Conservation (phyloP, 2,113 vertebrate species). For the sheep (Ovis aries) region ARS-UI_Ramb_v3.0 NC_056055.1:207406001-207406500, state of each 20-base stretch:
- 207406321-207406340: background rate
- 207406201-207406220: background rate
- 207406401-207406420: background rate
- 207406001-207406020: slow-evolving; percentile 25
- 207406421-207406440: background rate
- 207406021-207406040: slow-evolving; percentile 41
- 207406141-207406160: slow-evolving; percentile 26
- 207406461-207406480: background rate
- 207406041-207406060: slow-evolving; percentile 64
- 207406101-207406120: slow-evolving; percentile 42
- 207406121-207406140: slow-evolving; percentile 50
- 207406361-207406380: background rate
- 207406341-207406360: background rate
- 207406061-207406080: slow-evolving; percentile 38
- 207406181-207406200: background rate
- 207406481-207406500: background rate
- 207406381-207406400: background rate
- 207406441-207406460: background rate
- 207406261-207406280: background rate
- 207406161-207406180: background rate
- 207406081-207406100: slow-evolving; percentile 36
- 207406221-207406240: slow-evolving; percentile 5
- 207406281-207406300: background rate
- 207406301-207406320: background rate
- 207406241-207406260: slow-evolving; percentile 25